phyloP scores from a whole-genome alignment of 2,888 invertebrate genomes.

The Xestia rhomboidea region DNA sequence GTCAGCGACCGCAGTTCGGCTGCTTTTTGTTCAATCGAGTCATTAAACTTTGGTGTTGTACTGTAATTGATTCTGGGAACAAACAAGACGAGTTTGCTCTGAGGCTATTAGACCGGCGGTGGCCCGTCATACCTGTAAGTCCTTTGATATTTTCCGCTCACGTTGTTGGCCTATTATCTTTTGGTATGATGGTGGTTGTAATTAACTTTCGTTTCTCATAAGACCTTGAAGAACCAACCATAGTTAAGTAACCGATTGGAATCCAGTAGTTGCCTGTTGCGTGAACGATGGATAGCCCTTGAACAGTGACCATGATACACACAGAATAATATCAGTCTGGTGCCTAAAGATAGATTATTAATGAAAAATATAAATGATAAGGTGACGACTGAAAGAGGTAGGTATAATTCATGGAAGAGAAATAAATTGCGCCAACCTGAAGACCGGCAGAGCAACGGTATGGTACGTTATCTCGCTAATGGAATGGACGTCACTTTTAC shows the following conservation, averaged over 20 bases:
- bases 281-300: too few species aligned
- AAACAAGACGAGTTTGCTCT: conserved; percentile 67
- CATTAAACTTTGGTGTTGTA: conserved; percentile 73
- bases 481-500: too few species aligned
- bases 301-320: not conserved
- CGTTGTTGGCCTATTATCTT: conserved; percentile 8
- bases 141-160: conserved; percentile 15
- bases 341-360: not conserved
- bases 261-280: not conserved
- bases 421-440: not conserved
- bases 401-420: not conserved
- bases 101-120: conserved; percentile 63
- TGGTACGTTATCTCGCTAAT: not conserved
- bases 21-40: conserved; percentile 76
- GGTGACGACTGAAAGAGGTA: not conserved
- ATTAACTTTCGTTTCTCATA: conserved; percentile 22
- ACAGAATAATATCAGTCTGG: not conserved
- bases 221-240: not conserved
- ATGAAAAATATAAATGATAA: not conserved
- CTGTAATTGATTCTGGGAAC: conserved; percentile 80
- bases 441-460: too few species aligned
- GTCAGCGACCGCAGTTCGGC: conserved; percentile 73
- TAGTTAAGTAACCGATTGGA: not conserved
- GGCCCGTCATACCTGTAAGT: conserved; percentile 4
- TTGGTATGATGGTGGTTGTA: not conserved